phyloP scores from a whole-genome alignment of 2,888 invertebrate species.

The Patella caerulea region DNA sequence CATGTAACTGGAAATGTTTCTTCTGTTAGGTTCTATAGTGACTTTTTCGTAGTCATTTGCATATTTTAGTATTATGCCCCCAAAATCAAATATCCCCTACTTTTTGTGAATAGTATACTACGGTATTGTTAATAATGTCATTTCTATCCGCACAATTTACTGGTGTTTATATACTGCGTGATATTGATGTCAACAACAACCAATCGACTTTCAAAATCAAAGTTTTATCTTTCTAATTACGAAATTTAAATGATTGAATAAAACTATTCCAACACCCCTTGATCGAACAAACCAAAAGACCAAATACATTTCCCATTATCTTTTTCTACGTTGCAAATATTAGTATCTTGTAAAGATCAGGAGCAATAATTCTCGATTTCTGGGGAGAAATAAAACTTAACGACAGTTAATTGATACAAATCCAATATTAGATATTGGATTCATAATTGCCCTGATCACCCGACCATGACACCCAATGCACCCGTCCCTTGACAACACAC shows the following conservation, averaged over 20 bases:
- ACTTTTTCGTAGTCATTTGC: too few relatives aligned
- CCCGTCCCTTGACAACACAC: too few relatives aligned
- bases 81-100: conserved; percentile 8
- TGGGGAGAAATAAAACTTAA: conserved; percentile 1
- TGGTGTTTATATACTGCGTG: neutral
- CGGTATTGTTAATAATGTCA: neutral
- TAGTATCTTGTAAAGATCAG: conserved; percentile 6
- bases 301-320: neutral
- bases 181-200: neutral
- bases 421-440: neutral
- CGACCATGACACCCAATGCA: too few relatives aligned
- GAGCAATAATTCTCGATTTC: conserved; percentile 3
- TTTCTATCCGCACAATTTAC: conserved; percentile 2
- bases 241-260: neutral
- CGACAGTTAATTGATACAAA: neutral
- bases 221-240: neutral
- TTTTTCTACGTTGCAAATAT: neutral
- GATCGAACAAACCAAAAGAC: neutral
- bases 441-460: too few relatives aligned
- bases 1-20: too few relatives aligned
- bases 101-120: too few relatives aligned
- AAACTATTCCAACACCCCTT: neutral
- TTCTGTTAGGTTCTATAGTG: too few relatives aligned
- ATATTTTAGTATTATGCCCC: too few relatives aligned
- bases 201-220: neutral